These are phyloP conservation scores for Chelon auratus DNA, from an alignment of 2,797 vertebrate species.

Conservation along the genomic window DNA sequence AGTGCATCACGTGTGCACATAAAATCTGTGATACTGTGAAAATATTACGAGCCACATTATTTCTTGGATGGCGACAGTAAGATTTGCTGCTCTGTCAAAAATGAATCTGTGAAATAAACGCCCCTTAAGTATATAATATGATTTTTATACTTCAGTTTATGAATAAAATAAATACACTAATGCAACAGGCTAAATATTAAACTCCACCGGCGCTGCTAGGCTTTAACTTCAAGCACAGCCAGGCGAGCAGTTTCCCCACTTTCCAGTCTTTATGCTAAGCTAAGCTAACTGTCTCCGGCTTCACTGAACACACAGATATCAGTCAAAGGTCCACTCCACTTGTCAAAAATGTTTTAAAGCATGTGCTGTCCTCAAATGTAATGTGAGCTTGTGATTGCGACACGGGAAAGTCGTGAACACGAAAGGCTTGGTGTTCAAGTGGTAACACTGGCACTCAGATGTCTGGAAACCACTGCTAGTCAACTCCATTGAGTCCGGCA, in stretches of 20 bases:
- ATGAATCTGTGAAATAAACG: not conserved
- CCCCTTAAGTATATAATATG: not conserved
- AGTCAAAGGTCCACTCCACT: constrained; percentile 4
- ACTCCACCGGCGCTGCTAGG: not conserved
- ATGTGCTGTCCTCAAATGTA: not conserved
- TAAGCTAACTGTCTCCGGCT: not conserved
- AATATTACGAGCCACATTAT: not conserved
- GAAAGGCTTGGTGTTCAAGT: too few species aligned
- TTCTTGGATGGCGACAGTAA: not conserved
- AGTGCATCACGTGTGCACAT: too few species aligned
- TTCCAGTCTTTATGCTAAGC: not conserved
- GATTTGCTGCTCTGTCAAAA: not conserved
- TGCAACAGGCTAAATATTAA: not conserved
- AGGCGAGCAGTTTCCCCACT: not conserved
- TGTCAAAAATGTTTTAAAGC: not conserved
- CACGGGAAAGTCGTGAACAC: too few species aligned
- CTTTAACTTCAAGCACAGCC: not conserved
- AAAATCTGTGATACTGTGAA: not conserved
- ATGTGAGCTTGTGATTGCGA: too few species aligned
- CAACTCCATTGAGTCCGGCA: too few species aligned
- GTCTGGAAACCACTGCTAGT: too few species aligned
- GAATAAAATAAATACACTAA: not conserved
- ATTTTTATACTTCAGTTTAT: not conserved
- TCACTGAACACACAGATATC: not conserved
- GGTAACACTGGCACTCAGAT: too few species aligned